Evolutionary conservation across 2,797 vertebrate species (phyloP), one percentile per base, ranked within the genome.

Genomic region (Bufotes viridis): DNA sequence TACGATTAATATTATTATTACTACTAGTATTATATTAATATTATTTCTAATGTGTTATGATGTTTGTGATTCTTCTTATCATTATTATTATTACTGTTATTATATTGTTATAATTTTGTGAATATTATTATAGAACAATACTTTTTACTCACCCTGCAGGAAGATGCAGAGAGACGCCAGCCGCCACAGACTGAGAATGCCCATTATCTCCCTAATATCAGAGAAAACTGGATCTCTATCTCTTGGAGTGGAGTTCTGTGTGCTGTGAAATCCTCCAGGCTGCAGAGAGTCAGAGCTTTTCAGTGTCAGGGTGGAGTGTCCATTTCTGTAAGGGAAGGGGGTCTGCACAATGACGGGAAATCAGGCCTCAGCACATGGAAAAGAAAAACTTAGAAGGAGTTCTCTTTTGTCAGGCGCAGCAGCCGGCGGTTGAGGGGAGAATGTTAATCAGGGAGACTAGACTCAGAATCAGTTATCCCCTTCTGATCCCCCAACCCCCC

Each of bases 361-460:
- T 58, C 26, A 84, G 70, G 55, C 34, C 82, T 14, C 55, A 49
- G 22, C 3, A 20, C 42, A 34, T 29, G 18, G 24, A 61, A 84
- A 49, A 75, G 67, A 49, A 51, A 82, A 82, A 82, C 63, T 82
- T 70, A 53, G 22, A 42, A n/a, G 57, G 81, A 84, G 82, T 75
- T 76, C 63, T 49, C 70, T 58, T 75, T 84, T 84, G 82, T 84
- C 26, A 75, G 82, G 9, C 15, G 70, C 63, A 75, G 69, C 82
- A 60, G 82, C 17, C 57, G 10, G 34, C 3, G 26, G 22, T 22
- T 57, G 51, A 75, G 82, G 70, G 70, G 70, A 75, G 82, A 84
- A 84, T 84, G 70, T 63, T 75, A 84, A 84, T 84, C 82, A 84
- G 57, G 70, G 12, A 42, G 58, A 42, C 14, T 22, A 20, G n/a